A percentile compares a stretch with the other conserved stretches of the same genome.
Evolutionary conservation across 2,113 vertebrate species (phyloP).

Genomic region (Apodemus sylvaticus): DNA sequence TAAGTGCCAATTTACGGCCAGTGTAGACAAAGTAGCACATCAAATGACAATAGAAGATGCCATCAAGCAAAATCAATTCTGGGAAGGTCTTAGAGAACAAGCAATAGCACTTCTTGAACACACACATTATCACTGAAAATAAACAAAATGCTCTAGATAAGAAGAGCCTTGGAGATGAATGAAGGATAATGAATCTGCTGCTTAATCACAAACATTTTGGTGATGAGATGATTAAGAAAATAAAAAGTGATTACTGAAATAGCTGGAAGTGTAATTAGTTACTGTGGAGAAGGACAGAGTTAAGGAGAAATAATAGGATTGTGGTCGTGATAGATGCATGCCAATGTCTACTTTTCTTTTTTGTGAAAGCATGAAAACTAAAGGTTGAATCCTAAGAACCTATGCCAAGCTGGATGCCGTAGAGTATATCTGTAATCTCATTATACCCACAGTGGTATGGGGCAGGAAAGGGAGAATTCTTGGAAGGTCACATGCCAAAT

Average conservation of each 20-base stretch:
- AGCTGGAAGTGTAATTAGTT: not conserved
- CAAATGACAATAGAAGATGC: not conserved
- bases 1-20: not conserved
- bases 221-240: conserved; percentile 31
- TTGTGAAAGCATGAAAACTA: not conserved
- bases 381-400: not conserved
- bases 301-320: not conserved
- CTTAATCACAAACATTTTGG: not conserved
- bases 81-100: conserved; percentile 5
- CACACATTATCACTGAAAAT: not conserved
- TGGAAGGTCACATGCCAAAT: not conserved
- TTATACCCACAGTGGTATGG: no score
- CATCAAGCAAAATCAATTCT: conserved; percentile 1
- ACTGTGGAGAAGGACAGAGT: not conserved
- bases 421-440: not conserved
- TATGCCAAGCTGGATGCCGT: not conserved
- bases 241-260: not conserved
- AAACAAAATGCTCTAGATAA: not conserved
- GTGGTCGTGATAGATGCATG: not conserved
- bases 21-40: not conserved
- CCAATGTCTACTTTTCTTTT: not conserved
- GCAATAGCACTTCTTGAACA: not conserved
- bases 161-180: not conserved
- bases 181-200: conserved; percentile 15
- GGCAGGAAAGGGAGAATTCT: not conserved